Percentiles rank a stretch among this genome's conserved stretches.
These are phyloP conservation scores for Trissolcus basalis DNA, from an alignment of 1,140 invertebrate genomes.

Conservation along the genomic window DNA sequence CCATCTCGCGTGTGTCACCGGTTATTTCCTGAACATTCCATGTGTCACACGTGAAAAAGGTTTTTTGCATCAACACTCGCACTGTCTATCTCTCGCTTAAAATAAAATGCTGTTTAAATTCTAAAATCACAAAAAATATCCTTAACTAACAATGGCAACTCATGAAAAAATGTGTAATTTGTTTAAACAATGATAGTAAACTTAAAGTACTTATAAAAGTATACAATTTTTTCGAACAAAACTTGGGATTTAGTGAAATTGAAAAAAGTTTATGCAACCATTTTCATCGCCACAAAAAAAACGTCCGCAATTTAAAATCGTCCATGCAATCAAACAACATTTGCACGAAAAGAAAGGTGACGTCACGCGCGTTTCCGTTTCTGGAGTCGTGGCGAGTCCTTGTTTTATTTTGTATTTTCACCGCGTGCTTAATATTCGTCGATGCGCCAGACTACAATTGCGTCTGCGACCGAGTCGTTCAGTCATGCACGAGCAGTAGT, in stretches of 20 bases:
- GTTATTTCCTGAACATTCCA: conserved; percentile 4
- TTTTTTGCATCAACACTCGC: conserved; percentile 1
- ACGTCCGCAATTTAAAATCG: too few species aligned
- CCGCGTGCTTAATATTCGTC: conserved; percentile 37
- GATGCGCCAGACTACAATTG: conserved; percentile 27
- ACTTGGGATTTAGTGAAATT: too few species aligned
- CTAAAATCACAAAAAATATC: too few species aligned
- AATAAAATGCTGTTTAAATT: too few species aligned
- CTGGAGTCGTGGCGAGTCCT: conserved; percentile 16
- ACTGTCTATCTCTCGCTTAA: background rate
- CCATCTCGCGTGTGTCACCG: conserved; percentile 1
- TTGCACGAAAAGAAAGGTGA: background rate
- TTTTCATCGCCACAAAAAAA: too few species aligned
- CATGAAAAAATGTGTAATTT: too few species aligned
- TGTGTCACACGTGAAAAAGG: conserved; percentile 7
- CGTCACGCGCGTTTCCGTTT: conserved; percentile 26
- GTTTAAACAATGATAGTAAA: too few species aligned
- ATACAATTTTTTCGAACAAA: too few species aligned
- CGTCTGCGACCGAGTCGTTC: conserved; percentile 18
- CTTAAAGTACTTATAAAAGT: too few species aligned
- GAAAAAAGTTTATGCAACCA: too few species aligned
- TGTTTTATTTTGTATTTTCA: conserved; percentile 1
- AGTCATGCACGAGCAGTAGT: background rate
- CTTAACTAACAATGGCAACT: too few species aligned
- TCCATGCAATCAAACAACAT: background rate